A percentile compares a stretch with the other conserved stretches of the same genome.
phyloP scores from a whole-genome alignment of 2,113 vertebrate genomes.

The Chaetura pelagica region DNA sequence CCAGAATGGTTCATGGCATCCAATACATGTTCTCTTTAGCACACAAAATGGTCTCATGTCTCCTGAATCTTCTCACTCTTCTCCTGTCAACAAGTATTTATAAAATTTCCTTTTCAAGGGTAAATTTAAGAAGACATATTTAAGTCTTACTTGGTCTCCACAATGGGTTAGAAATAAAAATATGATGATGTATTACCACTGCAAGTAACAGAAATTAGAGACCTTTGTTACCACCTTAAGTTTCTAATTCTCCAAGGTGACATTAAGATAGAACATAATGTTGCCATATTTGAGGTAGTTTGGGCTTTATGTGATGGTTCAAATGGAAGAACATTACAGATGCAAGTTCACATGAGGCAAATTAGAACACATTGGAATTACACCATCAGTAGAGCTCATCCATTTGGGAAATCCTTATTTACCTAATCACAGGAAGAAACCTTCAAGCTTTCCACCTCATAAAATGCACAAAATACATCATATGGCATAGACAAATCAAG shows the following conservation, averaged over 20 bases:
- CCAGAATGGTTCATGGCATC: background rate
- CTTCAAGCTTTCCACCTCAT: background rate
- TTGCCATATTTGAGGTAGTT: background rate
- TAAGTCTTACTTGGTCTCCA: background rate
- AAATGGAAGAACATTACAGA: background rate
- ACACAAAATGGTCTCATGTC: background rate
- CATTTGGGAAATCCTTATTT: background rate
- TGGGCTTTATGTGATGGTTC: background rate
- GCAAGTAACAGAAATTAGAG: background rate
- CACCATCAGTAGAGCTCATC: background rate
- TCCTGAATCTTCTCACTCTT: background rate
- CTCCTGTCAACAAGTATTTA: background rate
- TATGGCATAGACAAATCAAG: background rate
- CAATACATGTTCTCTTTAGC: background rate
- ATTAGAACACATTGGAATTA: background rate
- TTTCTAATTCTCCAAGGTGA: background rate
- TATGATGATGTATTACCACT: background rate
- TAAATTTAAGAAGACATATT: background rate
- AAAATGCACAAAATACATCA: background rate
- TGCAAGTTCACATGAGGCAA: background rate
- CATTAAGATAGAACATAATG: background rate
- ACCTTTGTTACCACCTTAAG: background rate
- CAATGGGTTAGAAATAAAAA: background rate
- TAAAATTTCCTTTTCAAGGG: background rate
- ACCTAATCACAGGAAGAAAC: background rate